A percentile compares a stretch with the other conserved stretches of the same genome.
Conservation (phyloP, 1,140 invertebrate species). For the Samia ricini region DNA sequence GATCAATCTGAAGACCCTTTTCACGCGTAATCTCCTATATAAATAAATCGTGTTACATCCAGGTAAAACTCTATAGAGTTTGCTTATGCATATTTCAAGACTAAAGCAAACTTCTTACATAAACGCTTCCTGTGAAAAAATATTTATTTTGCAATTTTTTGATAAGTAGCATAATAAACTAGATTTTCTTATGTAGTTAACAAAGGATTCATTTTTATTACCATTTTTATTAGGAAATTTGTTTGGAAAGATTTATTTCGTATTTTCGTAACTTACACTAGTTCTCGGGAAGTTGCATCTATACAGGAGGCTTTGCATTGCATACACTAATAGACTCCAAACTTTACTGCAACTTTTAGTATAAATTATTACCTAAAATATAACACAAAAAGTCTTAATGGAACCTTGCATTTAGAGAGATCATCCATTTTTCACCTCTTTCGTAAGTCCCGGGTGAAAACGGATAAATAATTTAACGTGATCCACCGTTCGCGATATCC, state of each 20-base stretch:
- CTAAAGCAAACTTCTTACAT: not conserved
- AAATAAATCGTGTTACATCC: slow-evolving; percentile 28
- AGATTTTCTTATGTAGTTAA: no score
- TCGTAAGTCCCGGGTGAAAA: slow-evolving; percentile 22
- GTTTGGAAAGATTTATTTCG: no score
- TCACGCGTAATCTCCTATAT: slow-evolving; percentile 49
- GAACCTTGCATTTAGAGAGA: not conserved
- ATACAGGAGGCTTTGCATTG: no score
- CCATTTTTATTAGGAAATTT: no score
- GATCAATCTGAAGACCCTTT: slow-evolving; percentile 56
- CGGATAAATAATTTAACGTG: slow-evolving; percentile 63
- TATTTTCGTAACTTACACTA: no score
- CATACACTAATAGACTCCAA: no score
- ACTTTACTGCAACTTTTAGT: no score
- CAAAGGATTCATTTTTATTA: no score
- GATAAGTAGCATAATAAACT: no score
- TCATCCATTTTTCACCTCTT: slow-evolving; percentile 12
- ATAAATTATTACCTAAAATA: no score
- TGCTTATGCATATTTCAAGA: not conserved
- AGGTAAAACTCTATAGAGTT: not conserved
- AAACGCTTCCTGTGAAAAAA: not conserved
- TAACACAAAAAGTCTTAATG: no score
- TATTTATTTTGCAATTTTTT: not conserved
- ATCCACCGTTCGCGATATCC: slow-evolving; percentile 44
- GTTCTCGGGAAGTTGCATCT: no score